Evolutionary conservation across 2,113 vertebrate species (phyloP).

Genomic region (Hydrochoerus hydrochaeris): DNA sequence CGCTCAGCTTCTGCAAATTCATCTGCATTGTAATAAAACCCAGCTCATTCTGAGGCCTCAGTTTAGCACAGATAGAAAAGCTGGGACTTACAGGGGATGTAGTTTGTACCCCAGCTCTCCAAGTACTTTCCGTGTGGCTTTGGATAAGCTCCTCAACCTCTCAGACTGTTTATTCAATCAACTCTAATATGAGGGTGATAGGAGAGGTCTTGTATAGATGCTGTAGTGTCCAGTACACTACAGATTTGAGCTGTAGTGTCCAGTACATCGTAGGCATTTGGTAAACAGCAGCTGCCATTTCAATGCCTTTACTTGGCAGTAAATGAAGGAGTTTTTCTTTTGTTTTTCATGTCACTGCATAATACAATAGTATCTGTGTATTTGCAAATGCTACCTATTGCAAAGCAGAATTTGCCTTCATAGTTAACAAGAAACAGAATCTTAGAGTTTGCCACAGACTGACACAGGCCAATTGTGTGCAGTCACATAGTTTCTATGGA

Average conservation of each 20-base stretch:
- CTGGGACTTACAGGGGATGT: not conserved
- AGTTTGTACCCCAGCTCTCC: not conserved
- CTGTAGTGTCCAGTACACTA: not conserved
- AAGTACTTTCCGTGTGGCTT: not conserved
- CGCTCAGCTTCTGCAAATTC: not conserved
- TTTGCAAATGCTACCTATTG: not conserved
- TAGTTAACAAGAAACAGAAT: not conserved
- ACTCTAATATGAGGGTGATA: not conserved
- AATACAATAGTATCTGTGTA: not conserved
- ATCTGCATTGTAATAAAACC: not conserved
- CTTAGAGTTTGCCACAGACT: not conserved
- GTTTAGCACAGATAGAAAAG: not conserved
- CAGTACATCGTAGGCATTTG: not conserved
- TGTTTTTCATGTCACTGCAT: not conserved
- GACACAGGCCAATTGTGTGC: not conserved
- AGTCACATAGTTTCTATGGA: not conserved
- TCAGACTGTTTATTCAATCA: not conserved
- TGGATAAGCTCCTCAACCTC: not conserved
- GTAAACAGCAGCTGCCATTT: not conserved
- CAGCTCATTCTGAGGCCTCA: not conserved
- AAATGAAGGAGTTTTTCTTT: not conserved
- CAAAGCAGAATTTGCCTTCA: not conserved
- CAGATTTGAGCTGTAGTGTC: not conserved
- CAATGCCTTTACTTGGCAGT: not conserved
- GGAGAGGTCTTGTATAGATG: not conserved